Conservation (phyloP, 2,113 vertebrate genomes). For the Fulica atra region DNA sequence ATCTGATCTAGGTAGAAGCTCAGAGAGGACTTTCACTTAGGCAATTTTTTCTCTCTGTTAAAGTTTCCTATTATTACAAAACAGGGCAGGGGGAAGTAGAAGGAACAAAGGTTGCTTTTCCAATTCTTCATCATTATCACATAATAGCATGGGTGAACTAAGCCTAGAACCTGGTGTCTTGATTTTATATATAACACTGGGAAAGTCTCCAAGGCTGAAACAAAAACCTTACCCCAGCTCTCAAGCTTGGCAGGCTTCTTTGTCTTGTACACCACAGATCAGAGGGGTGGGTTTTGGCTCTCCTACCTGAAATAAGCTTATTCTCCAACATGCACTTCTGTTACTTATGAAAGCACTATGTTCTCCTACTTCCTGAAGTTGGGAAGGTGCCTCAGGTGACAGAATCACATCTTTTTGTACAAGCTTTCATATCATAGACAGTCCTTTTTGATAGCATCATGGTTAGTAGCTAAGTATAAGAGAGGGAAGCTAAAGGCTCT, state of each 20-base stretch:
- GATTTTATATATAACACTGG: background rate
- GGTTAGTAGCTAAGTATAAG: background rate
- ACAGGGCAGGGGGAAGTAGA: too few relatives aligned
- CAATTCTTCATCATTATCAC: background rate
- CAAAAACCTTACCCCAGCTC: background rate
- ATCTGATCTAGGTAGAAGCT: background rate
- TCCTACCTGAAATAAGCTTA: background rate
- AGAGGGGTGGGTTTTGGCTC: background rate
- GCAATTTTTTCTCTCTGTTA: background rate
- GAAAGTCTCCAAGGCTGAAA: slow-evolving; percentile 24
- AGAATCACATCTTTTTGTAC: background rate
- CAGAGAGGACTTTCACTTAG: background rate
- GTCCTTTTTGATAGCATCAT: background rate
- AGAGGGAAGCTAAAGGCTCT: background rate
- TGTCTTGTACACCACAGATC: background rate
- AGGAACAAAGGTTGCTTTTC: background rate
- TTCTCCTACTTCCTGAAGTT: background rate
- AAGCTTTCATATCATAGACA: background rate
- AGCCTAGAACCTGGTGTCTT: background rate
- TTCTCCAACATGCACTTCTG: background rate
- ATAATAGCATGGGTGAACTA: background rate
- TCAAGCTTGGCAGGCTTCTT: slow-evolving; percentile 19
- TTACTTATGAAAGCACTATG: background rate
- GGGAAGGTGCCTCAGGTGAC: background rate
- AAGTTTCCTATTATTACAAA: background rate